These are phyloP conservation scores for Yasuhikotakia modesta DNA, from an alignment of 2,797 vertebrate genomes.

Conservation along the genomic window DNA sequence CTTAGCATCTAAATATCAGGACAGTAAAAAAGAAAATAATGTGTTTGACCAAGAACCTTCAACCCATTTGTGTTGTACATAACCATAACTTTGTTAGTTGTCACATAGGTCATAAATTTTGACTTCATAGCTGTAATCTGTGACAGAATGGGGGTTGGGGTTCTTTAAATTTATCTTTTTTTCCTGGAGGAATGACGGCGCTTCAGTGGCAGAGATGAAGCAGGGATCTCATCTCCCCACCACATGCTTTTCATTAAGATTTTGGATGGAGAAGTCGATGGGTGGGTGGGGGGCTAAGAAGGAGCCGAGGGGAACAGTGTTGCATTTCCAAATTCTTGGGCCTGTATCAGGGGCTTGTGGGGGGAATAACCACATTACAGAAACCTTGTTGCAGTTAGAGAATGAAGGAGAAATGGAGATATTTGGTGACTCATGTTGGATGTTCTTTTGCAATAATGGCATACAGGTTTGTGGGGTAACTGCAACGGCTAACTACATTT, in stretches of 20 bases:
- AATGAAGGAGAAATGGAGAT: constrained; percentile 49
- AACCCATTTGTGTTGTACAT: constrained; percentile 32
- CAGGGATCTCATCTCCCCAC: constrained; percentile 57
- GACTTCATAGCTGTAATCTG: constrained; percentile 5
- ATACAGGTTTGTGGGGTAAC: constrained; percentile 37
- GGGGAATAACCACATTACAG: constrained; percentile 61
- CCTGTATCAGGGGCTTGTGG: constrained; percentile 55
- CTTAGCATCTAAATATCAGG: not conserved
- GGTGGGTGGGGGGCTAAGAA: constrained; percentile 46
- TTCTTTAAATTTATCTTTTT: not conserved
- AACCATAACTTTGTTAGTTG: constrained; percentile 28
- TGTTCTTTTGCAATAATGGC: constrained; percentile 47
- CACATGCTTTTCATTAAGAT: constrained; percentile 69
- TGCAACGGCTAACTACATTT: not conserved
- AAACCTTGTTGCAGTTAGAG: constrained; percentile 54
- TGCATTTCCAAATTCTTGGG: constrained; percentile 59
- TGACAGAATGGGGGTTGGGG: not conserved
- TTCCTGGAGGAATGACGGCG: constrained; percentile 32
- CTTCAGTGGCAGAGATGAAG: constrained; percentile 60
- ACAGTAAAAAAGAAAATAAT: not conserved
- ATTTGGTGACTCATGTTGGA: constrained; percentile 52
- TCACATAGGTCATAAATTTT: constrained; percentile 36
- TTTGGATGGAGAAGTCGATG: constrained; percentile 48
- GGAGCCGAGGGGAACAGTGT: constrained; percentile 47
- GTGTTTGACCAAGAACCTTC: constrained; percentile 20